These are phyloP conservation scores for Bufo gargarizans DNA, from an alignment of 2,113 vertebrate genomes.

Conservation along the genomic window DNA sequence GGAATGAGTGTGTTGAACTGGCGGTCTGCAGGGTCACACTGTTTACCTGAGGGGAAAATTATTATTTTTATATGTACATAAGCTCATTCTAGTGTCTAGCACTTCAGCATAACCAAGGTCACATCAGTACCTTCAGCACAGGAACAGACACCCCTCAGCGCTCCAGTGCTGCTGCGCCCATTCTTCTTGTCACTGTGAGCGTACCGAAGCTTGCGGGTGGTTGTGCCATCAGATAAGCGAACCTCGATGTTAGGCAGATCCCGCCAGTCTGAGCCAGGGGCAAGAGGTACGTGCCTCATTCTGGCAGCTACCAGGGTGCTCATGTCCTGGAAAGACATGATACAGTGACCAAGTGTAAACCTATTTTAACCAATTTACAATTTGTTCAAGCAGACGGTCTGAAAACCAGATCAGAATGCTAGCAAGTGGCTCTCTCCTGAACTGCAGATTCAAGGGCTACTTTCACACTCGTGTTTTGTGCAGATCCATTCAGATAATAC, in stretches of 20 bases:
- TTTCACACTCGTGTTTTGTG: too few species aligned
- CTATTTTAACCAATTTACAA: too few species aligned
- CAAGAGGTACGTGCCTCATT: conserved; percentile 93
- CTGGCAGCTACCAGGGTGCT: conserved; percentile 91
- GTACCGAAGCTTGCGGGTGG: conserved; percentile 87
- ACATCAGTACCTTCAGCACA: conserved; percentile 81
- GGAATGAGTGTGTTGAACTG: conserved; percentile 97
- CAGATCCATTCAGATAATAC: too few species aligned
- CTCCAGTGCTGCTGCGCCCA: conserved; percentile 78
- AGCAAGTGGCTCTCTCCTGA: too few species aligned
- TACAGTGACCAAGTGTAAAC: not conserved
- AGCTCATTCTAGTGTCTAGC: not conserved
- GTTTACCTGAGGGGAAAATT: conserved; percentile 70
- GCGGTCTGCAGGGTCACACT: conserved; percentile 86
- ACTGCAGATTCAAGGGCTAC: too few species aligned
- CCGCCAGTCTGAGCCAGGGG: conserved; percentile 92
- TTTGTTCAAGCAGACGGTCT: too few species aligned
- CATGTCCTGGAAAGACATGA: conserved; percentile 82
- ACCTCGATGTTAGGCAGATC: conserved; percentile 94
- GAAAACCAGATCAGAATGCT: too few species aligned
- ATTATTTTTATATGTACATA: too few species aligned
- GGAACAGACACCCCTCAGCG: conserved; percentile 87
- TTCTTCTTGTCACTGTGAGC: conserved; percentile 87
- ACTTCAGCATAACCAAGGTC: not conserved
- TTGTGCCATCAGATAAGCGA: conserved; percentile 83